Percentiles rank a stretch among this genome's conserved stretches.
Evolutionary conservation across 2,888 invertebrate genomes (phyloP).

Genomic region (Hydrotaea diabolus): DNA sequence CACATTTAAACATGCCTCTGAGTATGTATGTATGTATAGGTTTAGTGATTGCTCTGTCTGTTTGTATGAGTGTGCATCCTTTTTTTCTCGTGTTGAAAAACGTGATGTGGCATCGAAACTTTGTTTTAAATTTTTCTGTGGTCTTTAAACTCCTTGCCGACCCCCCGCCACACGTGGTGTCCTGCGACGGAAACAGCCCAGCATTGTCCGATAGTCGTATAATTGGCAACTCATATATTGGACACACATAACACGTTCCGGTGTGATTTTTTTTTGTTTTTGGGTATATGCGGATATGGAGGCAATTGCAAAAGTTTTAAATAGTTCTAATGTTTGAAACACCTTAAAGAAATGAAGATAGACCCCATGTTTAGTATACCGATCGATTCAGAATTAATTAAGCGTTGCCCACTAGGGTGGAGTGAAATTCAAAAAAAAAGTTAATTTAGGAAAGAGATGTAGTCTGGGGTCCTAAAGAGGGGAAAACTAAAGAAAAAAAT

Average conservation of each 20-base stretch:
- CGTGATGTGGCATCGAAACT: constrained; percentile 56
- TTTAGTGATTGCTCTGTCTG: constrained; percentile 7
- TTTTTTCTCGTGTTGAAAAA: constrained; percentile 16
- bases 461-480: no score
- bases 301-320: not conserved
- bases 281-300: not conserved
- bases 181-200: not conserved
- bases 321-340: no score
- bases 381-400: no score
- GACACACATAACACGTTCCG: not conserved
- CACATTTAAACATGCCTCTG: not conserved
- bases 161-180: not conserved
- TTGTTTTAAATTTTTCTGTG: constrained; percentile 53
- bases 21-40: no score
- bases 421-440: no score
- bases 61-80: constrained; percentile 36
- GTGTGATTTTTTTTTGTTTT: not conserved
- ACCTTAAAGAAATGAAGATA: no score
- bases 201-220: not conserved
- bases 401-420: no score
- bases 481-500: no score
- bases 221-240: constrained; percentile 13
- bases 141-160: constrained; percentile 25
- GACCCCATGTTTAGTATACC: no score
- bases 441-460: no score